Evolutionary conservation across 2,888 invertebrate genomes (phyloP), one percentile per base, ranked within the genome.

Genomic region (Drosophila nigritarsus): DNA sequence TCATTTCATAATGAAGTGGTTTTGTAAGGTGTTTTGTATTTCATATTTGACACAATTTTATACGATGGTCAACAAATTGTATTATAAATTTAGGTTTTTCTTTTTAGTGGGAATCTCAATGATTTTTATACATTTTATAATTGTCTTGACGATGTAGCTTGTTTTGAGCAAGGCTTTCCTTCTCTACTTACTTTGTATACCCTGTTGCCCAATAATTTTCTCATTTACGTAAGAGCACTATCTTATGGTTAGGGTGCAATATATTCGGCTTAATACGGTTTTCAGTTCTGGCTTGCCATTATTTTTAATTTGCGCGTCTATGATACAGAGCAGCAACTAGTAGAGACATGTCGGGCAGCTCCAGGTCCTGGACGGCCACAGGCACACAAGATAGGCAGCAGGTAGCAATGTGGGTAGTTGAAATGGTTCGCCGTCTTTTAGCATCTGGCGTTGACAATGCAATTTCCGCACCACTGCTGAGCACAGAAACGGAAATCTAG

Each of bases 391-490:
- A 13, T 27, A n/a, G 54, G 15, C 60, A 61, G 42, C 29, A 60
- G 6, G 30, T 45, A 15, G 11, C 34, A 38, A 29, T 38, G 5
- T 50, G 30, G 38, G 20, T 18, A 63, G 55, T 32, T 34, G 50
- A 68, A 58, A 58, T 53, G 53, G 65, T 63, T 67, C 50, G 48
- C 56, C 63, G 58, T 54, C 67, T 65, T 49, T 27, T 24, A 79
- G 60, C 72, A 80, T 82, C 68, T 87, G 85, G 75, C 85, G 78
- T 78, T 85, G 85, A 85, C 85, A 85, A 87, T 82, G 87, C 87
- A 85, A 85, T 85, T 85, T 85, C 87, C 85, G 85, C 65, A 36
- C 60, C 64, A 75, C 84, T 70, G 70, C 72, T 75, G 65, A 75
- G 70, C 71, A 75, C 65, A 69, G 65, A 73, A 70, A 83, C 49